phyloP scores from a whole-genome alignment of 2,113 vertebrate genomes.

The Atherinomorus stipes region DNA sequence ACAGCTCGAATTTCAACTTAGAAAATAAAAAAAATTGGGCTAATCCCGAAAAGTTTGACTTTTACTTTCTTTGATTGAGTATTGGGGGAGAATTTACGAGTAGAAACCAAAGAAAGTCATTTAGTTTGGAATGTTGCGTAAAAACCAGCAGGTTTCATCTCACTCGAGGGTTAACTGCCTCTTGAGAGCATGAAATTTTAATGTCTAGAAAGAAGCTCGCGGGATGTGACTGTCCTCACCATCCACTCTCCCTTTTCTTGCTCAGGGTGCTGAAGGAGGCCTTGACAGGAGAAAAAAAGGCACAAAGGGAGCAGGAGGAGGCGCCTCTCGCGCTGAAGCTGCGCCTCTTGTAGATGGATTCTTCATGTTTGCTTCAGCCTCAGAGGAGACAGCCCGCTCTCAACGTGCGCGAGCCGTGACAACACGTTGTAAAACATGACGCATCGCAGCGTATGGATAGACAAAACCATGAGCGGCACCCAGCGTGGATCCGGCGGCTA shows the following conservation, averaged over 20 bases:
- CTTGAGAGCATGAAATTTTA: not conserved
- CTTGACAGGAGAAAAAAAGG: slow-evolving; percentile 45
- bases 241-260: slow-evolving; percentile 32
- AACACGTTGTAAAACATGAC: slow-evolving; percentile 62
- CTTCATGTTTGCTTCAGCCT: slow-evolving; percentile 64
- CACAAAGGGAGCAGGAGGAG: slow-evolving; percentile 73
- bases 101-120: not conserved
- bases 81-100: not conserved
- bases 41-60: not conserved
- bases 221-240: not conserved
- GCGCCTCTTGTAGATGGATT: slow-evolving; percentile 64
- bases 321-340: slow-evolving; percentile 67
- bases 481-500: slow-evolving; percentile 37
- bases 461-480: slow-evolving; percentile 45
- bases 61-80: not conserved
- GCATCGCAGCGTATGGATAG: slow-evolving; percentile 59
- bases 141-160: not conserved
- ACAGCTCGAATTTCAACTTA: not conserved
- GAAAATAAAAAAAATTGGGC: not conserved
- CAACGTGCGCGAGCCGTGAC: slow-evolving; percentile 64
- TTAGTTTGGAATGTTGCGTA: too few species aligned
- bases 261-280: slow-evolving; percentile 56
- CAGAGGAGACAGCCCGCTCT: slow-evolving; percentile 57
- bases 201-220: not conserved
- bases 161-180: not conserved